Evolutionary conservation across 92 coral and sea anemone species (phyloP), one percentile per base, ranked within the genome.

Genomic region (Epizoanthus scotinus): DNA sequence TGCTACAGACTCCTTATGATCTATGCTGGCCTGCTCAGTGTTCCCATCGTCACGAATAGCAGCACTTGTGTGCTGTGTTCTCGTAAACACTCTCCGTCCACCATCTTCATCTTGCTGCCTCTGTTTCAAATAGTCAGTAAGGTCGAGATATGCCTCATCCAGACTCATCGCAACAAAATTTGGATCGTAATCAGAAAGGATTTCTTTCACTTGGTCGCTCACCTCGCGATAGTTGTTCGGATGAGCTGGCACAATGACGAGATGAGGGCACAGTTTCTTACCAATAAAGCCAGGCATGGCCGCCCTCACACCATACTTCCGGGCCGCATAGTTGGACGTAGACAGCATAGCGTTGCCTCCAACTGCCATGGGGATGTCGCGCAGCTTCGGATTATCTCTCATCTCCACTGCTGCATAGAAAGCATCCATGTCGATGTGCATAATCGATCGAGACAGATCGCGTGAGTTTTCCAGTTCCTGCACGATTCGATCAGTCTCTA

Each of bases 201-300:
- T 77, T 52, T 89, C 95, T 62, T 92, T 86, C 2, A 96, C 91
- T 27, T 91, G 88, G 40, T 84, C 65, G 67, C 99, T 96, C 15
- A 88, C 94, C 55, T 87, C 89, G 1, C 86, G 87, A 71, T 96
- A 96, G 62, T 93, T 96, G 57, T 91, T 87, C 82, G 83, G 93
- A 81, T 96, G 90, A 21, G 63, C n/a, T 19, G 94, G 98, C 15
- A 93, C 94, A 26, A 96, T 89, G 22, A 82, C 69, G 17, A 96
- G 93, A 20, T 96, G 90, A 40, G 98, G 99, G 71, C 99, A 96
- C 8, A 96, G 84, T 62, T 96, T 96, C 84, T 93, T 96, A 38
- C 88, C 99, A 78, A 96, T 96, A 66, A 96, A 96, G n/a, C 99
- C 99, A 12, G 99, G 99, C 99, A 96, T 96, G 6, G 96, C 99